Conservation (phyloP, 2,797 vertebrate genomes). For the Catamblyrhynchus diadema region DNA sequence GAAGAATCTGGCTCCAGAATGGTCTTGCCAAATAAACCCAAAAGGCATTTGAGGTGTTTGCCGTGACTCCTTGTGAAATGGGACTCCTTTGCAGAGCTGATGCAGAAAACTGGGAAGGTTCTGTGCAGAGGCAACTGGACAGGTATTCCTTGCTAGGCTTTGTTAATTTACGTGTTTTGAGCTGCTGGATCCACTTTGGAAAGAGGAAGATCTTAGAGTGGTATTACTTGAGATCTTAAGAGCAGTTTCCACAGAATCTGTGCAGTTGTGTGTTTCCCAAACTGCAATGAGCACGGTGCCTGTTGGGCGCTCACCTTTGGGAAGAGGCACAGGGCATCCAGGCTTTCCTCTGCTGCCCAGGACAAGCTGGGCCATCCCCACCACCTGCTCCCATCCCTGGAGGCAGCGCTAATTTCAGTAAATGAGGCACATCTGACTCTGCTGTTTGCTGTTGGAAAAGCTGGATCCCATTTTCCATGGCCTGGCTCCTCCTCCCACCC, state of each 20-base stretch:
- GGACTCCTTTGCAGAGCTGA: neutral
- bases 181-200: neutral
- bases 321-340: neutral
- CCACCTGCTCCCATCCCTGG: neutral
- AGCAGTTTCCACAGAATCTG: neutral
- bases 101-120: neutral
- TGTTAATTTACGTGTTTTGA: neutral
- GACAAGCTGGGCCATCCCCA: neutral
- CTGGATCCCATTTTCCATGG: slow-evolving; percentile 27
- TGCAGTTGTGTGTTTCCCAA: neutral
- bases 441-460: neutral
- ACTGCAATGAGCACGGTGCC: neutral
- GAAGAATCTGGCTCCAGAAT: neutral
- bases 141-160: neutral
- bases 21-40: neutral
- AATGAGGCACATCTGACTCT: neutral
- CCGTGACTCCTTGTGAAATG: neutral
- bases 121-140: neutral
- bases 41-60: neutral
- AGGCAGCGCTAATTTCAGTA: neutral
- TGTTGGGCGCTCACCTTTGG: neutral
- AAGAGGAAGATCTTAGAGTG: neutral
- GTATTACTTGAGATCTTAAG: neutral
- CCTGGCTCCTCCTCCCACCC: neutral
- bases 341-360: neutral